Conservation (phyloP, 2,888 invertebrate species). For the Synergus laeviventris region DNA sequence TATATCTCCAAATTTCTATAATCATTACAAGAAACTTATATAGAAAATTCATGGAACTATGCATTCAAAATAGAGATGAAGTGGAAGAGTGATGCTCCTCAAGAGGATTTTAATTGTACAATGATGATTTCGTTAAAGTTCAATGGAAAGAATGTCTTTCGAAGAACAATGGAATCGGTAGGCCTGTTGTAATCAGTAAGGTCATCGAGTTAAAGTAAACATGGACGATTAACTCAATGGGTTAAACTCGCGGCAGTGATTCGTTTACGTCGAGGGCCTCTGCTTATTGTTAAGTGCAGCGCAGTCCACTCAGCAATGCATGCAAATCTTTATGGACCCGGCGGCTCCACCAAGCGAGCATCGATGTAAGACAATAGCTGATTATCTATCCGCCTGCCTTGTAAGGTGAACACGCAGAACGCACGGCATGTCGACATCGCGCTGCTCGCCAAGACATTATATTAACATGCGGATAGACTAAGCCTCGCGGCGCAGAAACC, state of each 20-base stretch:
- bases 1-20: no score
- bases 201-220: slow-evolving; percentile 2
- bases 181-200: not conserved
- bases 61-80: no score
- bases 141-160: not conserved
- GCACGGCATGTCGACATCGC: slow-evolving; percentile 59
- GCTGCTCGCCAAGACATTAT: slow-evolving; percentile 60
- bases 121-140: not conserved
- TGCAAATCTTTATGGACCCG: slow-evolving; percentile 57
- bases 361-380: slow-evolving; percentile 70
- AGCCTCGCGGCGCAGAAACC: not conserved
- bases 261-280: slow-evolving; percentile 10
- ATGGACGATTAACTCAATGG: slow-evolving; percentile 6
- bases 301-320: slow-evolving; percentile 51
- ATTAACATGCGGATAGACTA: slow-evolving; percentile 10
- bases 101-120: not conserved
- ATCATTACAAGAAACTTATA: no score
- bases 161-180: not conserved
- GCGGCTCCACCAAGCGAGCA: slow-evolving; percentile 56
- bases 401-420: slow-evolving; percentile 59
- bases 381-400: slow-evolving; percentile 68
- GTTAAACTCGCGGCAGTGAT: slow-evolving; percentile 10
- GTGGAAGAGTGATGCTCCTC: no score
- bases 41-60: no score
- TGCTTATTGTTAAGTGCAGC: slow-evolving; percentile 32